phyloP scores from a whole-genome alignment of 2,113 vertebrate genomes.

The Gopherus evgoodei region DNA sequence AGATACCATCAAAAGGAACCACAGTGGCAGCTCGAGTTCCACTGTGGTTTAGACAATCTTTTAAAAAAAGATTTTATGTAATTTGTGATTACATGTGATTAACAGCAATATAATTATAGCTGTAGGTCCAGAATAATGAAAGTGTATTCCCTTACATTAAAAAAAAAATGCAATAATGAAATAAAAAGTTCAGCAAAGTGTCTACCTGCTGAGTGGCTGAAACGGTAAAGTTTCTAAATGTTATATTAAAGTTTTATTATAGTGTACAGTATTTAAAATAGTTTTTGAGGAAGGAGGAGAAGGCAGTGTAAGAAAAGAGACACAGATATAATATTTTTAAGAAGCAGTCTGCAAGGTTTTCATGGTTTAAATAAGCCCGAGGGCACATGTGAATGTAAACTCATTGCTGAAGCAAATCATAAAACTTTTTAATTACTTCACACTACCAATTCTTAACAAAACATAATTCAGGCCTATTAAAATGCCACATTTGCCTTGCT shows the following conservation, averaged over 20 bases:
- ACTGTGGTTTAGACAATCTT: constrained; percentile 54
- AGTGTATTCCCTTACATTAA: background rate
- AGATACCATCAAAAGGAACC: constrained; percentile 77
- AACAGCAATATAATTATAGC: background rate
- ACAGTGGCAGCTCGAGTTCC: constrained; percentile 63
- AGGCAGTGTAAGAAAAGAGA: constrained; percentile 1
- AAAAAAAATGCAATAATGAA: constrained; percentile 49
- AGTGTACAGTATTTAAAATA: background rate
- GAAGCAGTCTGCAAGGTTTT: constrained; percentile 38
- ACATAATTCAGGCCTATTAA: constrained; percentile 52
- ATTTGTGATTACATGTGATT: background rate
- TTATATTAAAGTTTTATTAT: background rate
- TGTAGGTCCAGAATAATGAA: constrained; percentile 23
- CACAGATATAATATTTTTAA: background rate
- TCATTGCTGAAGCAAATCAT: constrained; percentile 29
- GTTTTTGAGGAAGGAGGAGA: background rate
- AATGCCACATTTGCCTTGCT: constrained; percentile 43
- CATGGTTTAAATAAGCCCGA: constrained; percentile 45
- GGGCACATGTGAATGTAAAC: constrained; percentile 44
- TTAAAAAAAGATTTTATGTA: constrained; percentile 34
- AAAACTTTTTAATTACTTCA: constrained; percentile 51
- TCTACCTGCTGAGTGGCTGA: background rate
- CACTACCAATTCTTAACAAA: constrained; percentile 54
- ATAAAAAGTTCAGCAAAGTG: constrained; percentile 21
- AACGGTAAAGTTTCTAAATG: background rate